Evolutionary conservation across 2,113 vertebrate genomes (phyloP).

Genomic region (Formicarius rufipectus): DNA sequence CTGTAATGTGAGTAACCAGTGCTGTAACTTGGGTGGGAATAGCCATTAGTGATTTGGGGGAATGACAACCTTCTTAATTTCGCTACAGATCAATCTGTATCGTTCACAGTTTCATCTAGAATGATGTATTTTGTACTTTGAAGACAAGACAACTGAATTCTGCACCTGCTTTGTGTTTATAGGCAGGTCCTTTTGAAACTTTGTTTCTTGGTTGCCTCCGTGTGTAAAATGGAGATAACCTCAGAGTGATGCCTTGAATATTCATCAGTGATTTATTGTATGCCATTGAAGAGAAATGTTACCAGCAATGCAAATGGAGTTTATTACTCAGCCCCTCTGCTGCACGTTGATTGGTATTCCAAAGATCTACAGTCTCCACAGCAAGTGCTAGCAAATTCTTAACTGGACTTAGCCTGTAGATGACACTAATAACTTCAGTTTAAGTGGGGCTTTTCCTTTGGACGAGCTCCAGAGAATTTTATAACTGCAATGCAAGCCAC

Average conservation of each 20-base stretch:
- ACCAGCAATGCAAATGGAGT: conserved; percentile 22
- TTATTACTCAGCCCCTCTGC: neutral
- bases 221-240: conserved; percentile 42
- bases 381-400: neutral
- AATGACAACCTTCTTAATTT: neutral
- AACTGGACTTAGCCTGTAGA: neutral
- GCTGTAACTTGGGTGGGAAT: neutral
- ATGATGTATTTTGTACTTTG: neutral
- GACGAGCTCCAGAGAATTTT: conserved; percentile 19
- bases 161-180: neutral
- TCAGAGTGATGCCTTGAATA: conserved; percentile 24
- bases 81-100: neutral
- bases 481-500: neutral
- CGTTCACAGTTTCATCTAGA: neutral
- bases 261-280: conserved; percentile 32
- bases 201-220: neutral
- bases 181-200: neutral
- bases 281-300: neutral
- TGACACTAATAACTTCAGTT: neutral
- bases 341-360: neutral
- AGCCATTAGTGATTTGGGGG: neutral
- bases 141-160: neutral
- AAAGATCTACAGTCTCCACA: neutral
- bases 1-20: neutral
- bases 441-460: conserved; percentile 21